phyloP scores from a whole-genome alignment of 1,140 invertebrate genomes.

The Paralvinella palmiformis region DNA sequence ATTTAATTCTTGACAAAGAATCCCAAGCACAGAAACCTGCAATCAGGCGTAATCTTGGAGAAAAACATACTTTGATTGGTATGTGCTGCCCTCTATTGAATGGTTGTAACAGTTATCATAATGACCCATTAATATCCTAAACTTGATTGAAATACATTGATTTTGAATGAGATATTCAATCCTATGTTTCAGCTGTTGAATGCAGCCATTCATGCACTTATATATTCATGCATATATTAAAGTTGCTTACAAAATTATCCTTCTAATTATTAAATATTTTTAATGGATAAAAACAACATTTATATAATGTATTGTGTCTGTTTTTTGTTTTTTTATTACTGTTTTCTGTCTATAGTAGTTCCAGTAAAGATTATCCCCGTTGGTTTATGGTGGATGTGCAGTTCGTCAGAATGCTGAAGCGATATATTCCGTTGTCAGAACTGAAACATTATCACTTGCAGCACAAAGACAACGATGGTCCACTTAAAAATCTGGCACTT shows the following conservation, averaged over 20 bases:
- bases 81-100: background rate
- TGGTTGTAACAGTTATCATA: background rate
- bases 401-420: slow-evolving; percentile 35
- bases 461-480: slow-evolving; percentile 38
- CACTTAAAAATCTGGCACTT: slow-evolving; percentile 36
- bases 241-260: no score
- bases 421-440: slow-evolving; percentile 44
- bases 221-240: background rate
- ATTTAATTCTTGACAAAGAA: background rate
- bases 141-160: background rate
- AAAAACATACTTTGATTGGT: background rate
- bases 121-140: background rate
- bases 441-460: slow-evolving; percentile 35
- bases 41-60: background rate
- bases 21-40: background rate
- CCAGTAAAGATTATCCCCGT: slow-evolving; percentile 33
- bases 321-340: background rate
- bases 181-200: background rate
- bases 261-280: no score
- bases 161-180: background rate
- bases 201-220: background rate
- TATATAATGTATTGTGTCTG: no score
- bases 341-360: slow-evolving; percentile 18
- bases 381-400: slow-evolving; percentile 50
- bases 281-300: no score